Evolutionary conservation across 1,140 invertebrate species (phyloP).

Genomic region (Apis laboriosa): DNA sequence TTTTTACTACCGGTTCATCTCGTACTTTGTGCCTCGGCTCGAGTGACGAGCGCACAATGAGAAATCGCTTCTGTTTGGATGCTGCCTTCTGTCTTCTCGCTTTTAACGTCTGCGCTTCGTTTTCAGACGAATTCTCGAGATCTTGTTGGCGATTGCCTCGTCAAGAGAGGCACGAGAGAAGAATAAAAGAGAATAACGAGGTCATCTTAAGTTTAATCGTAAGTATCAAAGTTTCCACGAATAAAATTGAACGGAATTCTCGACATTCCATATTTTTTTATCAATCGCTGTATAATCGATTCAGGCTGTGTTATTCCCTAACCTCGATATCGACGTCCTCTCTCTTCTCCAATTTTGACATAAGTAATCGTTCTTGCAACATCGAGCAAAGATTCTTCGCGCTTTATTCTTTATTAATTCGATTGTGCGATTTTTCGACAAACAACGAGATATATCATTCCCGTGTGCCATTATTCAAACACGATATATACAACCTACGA

Average conservation of each 20-base stretch:
- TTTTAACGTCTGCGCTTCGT: conserved; percentile 7
- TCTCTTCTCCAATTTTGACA: too few species aligned
- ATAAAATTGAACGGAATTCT: background rate
- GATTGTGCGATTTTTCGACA: background rate
- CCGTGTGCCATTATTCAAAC: background rate
- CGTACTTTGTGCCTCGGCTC: conserved; percentile 11
- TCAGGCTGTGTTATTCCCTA: too few species aligned
- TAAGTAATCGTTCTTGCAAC: too few species aligned
- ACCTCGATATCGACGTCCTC: too few species aligned
- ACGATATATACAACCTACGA: background rate
- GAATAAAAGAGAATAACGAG: background rate
- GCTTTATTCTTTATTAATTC: background rate
- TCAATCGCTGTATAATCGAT: too few species aligned
- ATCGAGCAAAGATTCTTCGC: too few species aligned
- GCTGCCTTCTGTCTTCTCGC: background rate
- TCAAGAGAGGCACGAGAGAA: background rate
- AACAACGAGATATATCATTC: background rate
- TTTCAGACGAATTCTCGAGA: conserved; percentile 4
- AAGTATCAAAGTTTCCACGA: too few species aligned
- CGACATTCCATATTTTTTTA: too few species aligned
- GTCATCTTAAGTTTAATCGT: background rate
- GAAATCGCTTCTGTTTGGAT: conserved; percentile 27
- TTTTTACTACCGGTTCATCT: conserved; percentile 30
- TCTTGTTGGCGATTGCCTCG: background rate
- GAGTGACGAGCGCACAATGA: conserved; percentile 19